A percentile compares a stretch with the other conserved stretches of the same genome.
Evolutionary conservation across 1,140 invertebrate genomes (phyloP).

Genomic region (Pseudomyrmex sp.): DNA sequence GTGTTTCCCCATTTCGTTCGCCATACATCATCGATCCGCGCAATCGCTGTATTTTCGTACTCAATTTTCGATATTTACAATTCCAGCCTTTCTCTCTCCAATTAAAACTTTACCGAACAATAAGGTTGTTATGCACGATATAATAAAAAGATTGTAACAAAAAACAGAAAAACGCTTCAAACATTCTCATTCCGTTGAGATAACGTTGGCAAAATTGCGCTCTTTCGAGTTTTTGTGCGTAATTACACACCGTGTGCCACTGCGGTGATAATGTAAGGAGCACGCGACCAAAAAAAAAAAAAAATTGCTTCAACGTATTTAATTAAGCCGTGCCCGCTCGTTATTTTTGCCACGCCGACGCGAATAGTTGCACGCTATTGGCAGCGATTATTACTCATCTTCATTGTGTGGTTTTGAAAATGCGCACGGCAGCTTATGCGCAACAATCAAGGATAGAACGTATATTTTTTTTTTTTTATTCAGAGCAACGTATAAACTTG

Average conservation of each 20-base stretch:
- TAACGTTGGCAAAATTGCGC: not conserved
- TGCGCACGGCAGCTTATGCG: too few relatives aligned
- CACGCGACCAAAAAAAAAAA: not conserved
- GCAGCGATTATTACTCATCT: too few relatives aligned
- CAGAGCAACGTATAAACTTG: too few relatives aligned
- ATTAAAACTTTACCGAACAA: not conserved
- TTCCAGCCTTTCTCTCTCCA: not conserved
- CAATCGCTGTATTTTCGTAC: not conserved
- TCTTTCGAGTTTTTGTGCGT: constrained; percentile 13
- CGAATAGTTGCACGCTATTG: too few relatives aligned
- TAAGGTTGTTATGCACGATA: not conserved
- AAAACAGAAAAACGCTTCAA: not conserved
- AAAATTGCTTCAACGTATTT: constrained; percentile 27
- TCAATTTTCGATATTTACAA: constrained; percentile 24
- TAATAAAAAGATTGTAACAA: not conserved
- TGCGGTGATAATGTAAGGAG: constrained; percentile 8
- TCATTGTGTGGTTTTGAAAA: too few relatives aligned
- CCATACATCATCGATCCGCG: too few relatives aligned
- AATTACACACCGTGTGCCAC: not conserved
- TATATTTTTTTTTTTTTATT: too few relatives aligned
- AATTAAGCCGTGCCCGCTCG: constrained; percentile 29
- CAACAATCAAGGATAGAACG: too few relatives aligned
- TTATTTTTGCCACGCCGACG: constrained; percentile 25
- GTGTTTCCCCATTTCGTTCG: not conserved
- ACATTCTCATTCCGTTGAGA: not conserved